These are phyloP conservation scores for Tipula lateralis DNA, from an alignment of 2,888 invertebrate genomes.

Conservation along the genomic window DNA sequence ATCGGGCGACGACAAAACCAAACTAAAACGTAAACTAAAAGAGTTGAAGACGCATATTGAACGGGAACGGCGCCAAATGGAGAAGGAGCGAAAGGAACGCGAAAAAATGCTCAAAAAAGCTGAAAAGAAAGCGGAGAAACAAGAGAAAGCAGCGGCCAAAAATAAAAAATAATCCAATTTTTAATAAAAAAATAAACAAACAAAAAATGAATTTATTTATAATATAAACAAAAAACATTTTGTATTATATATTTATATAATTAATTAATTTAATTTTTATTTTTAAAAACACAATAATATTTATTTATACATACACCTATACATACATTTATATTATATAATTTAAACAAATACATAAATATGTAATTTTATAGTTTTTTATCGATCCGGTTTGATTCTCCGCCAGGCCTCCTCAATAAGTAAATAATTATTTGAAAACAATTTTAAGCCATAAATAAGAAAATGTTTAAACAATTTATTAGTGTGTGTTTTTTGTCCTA, in stretches of 20 bases:
- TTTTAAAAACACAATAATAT: neutral
- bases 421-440: neutral
- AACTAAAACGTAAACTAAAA: conserved; percentile 79
- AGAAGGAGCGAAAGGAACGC: conserved; percentile 77
- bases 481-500: neutral
- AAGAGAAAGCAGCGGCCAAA: conserved; percentile 28
- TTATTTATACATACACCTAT: neutral
- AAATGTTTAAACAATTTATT: neutral
- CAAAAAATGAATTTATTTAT: conserved; percentile 12
- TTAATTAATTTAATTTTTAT: neutral
- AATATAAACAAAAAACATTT: neutral
- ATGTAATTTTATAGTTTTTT: neutral
- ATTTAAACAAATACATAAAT: neutral
- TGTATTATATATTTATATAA: neutral
- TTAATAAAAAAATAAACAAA: conserved; percentile 12
- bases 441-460: neutral
- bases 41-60: conserved; percentile 72
- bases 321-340: neutral
- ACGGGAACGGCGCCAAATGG: conserved; percentile 67
- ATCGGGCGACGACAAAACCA: conserved; percentile 72
- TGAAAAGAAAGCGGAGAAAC: conserved; percentile 67
- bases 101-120: conserved; percentile 83
- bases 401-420: neutral
- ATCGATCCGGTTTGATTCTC: neutral
- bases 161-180: conserved; percentile 29